Evolutionary conservation across 1,140 invertebrate species (phyloP), one percentile per base, ranked within the genome.

Genomic region (Solenopsis fugax): DNA sequence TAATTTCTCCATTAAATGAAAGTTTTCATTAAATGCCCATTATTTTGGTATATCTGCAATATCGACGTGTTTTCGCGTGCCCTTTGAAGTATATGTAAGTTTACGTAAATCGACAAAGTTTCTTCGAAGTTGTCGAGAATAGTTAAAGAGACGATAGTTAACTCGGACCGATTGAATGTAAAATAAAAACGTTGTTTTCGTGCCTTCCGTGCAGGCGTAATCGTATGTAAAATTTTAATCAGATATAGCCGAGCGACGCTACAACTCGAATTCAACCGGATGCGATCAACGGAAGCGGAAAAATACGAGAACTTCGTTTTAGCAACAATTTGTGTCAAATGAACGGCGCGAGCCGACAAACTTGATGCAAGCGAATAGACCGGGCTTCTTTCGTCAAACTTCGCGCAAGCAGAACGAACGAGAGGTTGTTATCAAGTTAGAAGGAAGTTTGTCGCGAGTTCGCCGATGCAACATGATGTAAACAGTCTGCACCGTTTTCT

Each of bases 351-450:
- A 84, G 80, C 69, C 80, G 80, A 75, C 69, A 56, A 60, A 84
- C 69, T 84, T 75, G 80, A 84, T 84, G 69, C 80, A 48, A 72
- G 56, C 80, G 80, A 84, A 75, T 75, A 84, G 80, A 84, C 69
- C 45, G 41, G 67, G 67, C 67, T 84, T 84, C 80, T 84, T 84
- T 73, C 80, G 80, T 84, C 69, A 75, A 84, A 75, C 80, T 84
- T 84, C 80, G 69, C 34, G 80, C 41, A 75, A 84, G 80, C 54
- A 75, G 69, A 84, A 84, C 80, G 69, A 84, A 84, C 80, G 80
- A 84, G 69, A 73, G 80, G 80, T 84, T 75, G 80, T 84, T 84
- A 84, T 84, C 80, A 84, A 84, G 80, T 84, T 84, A 84, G 69
- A 48, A 16, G 52, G n/a, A 84, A 84, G 69, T 84, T 84, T 73